Evolutionary conservation across 1,140 invertebrate genomes (phyloP), one percentile per base, ranked within the genome.

Genomic region (Elymnias hypermnestra): DNA sequence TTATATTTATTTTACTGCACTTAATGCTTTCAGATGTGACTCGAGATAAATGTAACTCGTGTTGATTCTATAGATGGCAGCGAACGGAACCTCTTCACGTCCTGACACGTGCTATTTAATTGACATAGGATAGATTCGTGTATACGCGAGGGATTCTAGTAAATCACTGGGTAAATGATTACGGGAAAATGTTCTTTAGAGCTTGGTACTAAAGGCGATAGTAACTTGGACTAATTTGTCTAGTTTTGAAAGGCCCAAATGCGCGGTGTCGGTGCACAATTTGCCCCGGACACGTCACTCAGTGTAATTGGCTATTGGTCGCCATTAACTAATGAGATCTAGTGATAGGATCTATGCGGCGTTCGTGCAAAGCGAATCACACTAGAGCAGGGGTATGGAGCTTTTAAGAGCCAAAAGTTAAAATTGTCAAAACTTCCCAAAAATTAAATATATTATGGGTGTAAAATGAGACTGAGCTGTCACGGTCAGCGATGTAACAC

Each of bases 281-380:
- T 72, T 69, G 68, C 68, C 68, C 68, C 72, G 72, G 75, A 76
- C 72, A 60, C 64, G 72, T 78, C 74, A 67, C 62, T 79, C 72
- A 69, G 44, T 49, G 60, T 75, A 78, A 75, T 78, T 78, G 74
- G 65, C 74, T 47, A 53, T 35, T 41, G 40, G 29, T 49, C 42
- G 54, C 53, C 62, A 75, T 72, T 76, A 74, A 60, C 69, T 74
- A 79, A 79, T 79, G 72, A 79, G 71, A 69, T 67, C 46, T 53
- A 45, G 46, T 43, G 72, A 76, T 75, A 66, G 51, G 49, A 70
- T 73, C 71, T 63, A 29, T 60, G 52, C 63, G 74, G 64, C 64
- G 53, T 43, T 43, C 46, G 49, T 46, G 53, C 59, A 69, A 69
- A 72, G 68, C 50, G 56, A 53, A 62, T 63, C n/a, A n/a, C n/a